phyloP scores from a whole-genome alignment of 2,113 vertebrate genomes.

The Plestiodon gilberti region DNA sequence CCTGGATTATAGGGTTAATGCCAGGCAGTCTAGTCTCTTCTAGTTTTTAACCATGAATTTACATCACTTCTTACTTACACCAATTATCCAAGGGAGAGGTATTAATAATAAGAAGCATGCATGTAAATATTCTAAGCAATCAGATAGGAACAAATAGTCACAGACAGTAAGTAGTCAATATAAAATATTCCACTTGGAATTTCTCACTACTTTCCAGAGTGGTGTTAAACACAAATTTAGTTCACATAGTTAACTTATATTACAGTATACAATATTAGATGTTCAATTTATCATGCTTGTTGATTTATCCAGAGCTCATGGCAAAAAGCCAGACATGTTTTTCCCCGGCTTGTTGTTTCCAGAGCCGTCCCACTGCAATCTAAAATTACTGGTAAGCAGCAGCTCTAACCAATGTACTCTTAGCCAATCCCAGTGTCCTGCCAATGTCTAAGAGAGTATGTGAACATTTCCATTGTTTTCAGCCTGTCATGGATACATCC shows the following conservation, averaged over 20 bases:
- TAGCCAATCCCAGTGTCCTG: not conserved
- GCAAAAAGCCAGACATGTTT: not conserved
- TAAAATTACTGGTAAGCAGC: not conserved
- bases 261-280: not conserved
- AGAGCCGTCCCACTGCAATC: not conserved
- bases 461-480: not conserved
- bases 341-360: not conserved
- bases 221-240: not conserved
- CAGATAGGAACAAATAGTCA: not conserved
- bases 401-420: too few relatives aligned
- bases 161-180: not conserved
- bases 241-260: not conserved
- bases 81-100: not conserved
- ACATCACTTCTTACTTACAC: not conserved
- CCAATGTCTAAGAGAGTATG: not conserved
- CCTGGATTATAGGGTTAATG: not conserved
- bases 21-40: not conserved
- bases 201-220: not conserved
- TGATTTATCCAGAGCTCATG: not conserved
- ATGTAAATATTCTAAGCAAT: not conserved
- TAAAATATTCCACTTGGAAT: not conserved
- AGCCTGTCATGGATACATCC: not conserved
- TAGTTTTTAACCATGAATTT: not conserved
- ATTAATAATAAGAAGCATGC: not conserved
- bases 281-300: not conserved